Base-by-base conservation (phyloP, 1,140 invertebrate species). In the Centruroides sculpturatus region DNA sequence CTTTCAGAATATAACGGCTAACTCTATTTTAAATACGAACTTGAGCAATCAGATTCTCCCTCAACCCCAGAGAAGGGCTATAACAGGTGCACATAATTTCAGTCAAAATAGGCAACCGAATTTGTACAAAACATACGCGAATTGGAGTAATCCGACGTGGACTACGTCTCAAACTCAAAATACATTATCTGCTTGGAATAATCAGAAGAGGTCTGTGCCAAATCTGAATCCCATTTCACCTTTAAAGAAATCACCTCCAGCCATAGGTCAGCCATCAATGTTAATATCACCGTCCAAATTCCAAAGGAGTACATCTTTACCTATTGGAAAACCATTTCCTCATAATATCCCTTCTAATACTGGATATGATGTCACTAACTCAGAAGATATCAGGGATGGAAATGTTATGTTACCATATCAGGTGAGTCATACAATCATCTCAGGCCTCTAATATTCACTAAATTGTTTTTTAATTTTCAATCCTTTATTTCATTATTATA, bases 261-360 rank as follows among this genome's bases (percentile, higher is more conserved):
- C 54, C 35, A 54, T 61, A 59, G 55, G 60, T 67, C 63, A 65
- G 64, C 52, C 65, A 66, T 72, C 79, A 64, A 70, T 78, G 67
- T 67, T 80, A 60, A 77, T 83, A 67, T 79, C 85, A 71, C 86
- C 85, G 46, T 83, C 84, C 34, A 90, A 92, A 71, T 92, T 90
- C 74, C 79, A 87, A 47, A 78, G 89, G 62, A 91, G 86, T 76
- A 88, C 88, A 59, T 90, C 88, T 1, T 91, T 89, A 74, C 88
- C 89, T 49, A 47, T 56, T 46, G 86, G 87, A 54, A 91, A 92
- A 74, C 85, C 84, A 55, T 84, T 82, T 66, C 80, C 85, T 64
- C 82, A 83, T 62, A 66, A 70, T 11, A 61, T 70, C 46, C 66
- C 67, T 56, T 62, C 65, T 12, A 70, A 75, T 66, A 80, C 81